A percentile compares a stretch with the other conserved stretches of the same genome.
Evolutionary conservation across 2,888 invertebrate genomes (phyloP).

Genomic region (Philopedon plagiatum): DNA sequence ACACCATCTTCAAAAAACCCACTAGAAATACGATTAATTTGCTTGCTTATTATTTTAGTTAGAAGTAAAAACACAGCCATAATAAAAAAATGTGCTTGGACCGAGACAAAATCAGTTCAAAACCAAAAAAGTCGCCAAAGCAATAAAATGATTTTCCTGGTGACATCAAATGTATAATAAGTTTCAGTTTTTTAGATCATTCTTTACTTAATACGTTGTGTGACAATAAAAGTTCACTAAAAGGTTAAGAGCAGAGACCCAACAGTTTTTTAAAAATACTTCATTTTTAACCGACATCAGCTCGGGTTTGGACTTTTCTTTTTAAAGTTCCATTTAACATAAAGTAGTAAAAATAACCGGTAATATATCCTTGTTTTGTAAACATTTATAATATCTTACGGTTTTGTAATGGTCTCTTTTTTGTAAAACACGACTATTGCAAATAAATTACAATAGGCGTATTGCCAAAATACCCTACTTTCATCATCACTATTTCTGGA

Average conservation of each 20-base stretch:
- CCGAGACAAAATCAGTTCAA: too few relatives aligned
- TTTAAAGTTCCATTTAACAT: neutral
- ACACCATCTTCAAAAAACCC: too few relatives aligned
- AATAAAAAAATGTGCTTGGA: too few relatives aligned
- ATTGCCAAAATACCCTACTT: conserved; percentile 38
- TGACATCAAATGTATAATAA: too few relatives aligned
- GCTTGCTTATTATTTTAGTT: too few relatives aligned
- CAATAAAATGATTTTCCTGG: too few relatives aligned
- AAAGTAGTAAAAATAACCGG: conserved; percentile 6
- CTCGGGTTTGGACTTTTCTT: neutral
- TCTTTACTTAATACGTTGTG: too few relatives aligned
- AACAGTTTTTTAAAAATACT: neutral
- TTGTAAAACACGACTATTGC: conserved; percentile 20
- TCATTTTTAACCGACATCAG: neutral
- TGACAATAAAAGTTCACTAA: neutral
- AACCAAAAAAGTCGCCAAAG: too few relatives aligned
- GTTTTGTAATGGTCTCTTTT: conserved; percentile 6
- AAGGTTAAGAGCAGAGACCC: neutral
- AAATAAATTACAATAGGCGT: conserved; percentile 32
- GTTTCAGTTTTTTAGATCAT: too few relatives aligned
- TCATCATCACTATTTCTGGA: conserved; percentile 41
- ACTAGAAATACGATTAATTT: too few relatives aligned
- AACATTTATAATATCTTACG: conserved; percentile 7
- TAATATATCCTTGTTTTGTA: neutral
- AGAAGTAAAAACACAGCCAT: too few relatives aligned